A percentile compares a stretch with the other conserved stretches of the same genome.
Conservation (phyloP, 2,113 vertebrate genomes). For the Oryzias melastigma region DNA sequence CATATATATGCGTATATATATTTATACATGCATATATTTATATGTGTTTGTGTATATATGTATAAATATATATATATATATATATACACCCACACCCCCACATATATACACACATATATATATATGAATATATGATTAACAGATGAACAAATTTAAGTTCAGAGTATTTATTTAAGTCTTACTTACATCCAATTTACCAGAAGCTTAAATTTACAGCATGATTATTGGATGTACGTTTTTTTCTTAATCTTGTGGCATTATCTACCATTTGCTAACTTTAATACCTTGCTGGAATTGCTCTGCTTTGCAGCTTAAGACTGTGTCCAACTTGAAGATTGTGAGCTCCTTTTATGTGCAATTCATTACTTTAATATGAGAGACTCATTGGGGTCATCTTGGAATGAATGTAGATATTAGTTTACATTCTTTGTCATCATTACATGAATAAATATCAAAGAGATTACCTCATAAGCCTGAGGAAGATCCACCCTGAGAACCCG, state of each 20-base stretch:
- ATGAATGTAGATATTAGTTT: conserved; percentile 67
- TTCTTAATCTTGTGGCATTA: conserved; percentile 70
- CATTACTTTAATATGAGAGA: conserved; percentile 70
- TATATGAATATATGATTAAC: no score
- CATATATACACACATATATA: no score
- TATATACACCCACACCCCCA: no score
- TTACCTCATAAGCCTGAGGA: conserved; percentile 72
- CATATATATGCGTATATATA: conserved; percentile 9
- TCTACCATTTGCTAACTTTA: conserved; percentile 75
- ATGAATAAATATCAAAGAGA: conserved; percentile 80
- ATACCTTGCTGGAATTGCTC: conserved; percentile 73
- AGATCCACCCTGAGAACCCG: conserved; percentile 34
- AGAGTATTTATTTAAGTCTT: conserved; percentile 68
- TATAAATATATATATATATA: no score
- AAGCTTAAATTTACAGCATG: conserved; percentile 70
- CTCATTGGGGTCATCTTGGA: conserved; percentile 68
- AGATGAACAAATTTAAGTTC: conserved; percentile 45
- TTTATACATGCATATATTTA: no score
- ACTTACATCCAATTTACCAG: conserved; percentile 69
- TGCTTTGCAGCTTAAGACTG: conserved; percentile 60
- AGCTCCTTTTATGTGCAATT: conserved; percentile 70
- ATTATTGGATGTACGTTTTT: conserved; percentile 66
- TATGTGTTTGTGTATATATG: no score
- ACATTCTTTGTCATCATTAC: conserved; percentile 77
- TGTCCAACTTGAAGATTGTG: conserved; percentile 62